phyloP scores from a whole-genome alignment of 2,797 vertebrate genomes.

The Mus minutoides region DNA sequence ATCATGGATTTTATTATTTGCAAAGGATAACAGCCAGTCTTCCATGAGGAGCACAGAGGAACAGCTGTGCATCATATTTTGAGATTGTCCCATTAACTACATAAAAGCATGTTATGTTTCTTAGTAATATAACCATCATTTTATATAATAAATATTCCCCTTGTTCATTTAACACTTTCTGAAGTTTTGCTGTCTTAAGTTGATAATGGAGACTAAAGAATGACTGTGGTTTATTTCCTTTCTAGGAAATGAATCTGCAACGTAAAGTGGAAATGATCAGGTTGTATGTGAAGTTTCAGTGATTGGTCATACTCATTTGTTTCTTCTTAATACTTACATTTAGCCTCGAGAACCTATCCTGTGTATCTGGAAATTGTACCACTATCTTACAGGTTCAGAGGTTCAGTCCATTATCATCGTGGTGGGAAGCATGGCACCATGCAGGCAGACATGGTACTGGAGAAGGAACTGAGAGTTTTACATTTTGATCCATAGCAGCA shows the following conservation, averaged over 20 bases:
- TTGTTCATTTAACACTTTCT: neutral
- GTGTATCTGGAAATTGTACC: neutral
- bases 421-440: too few species aligned
- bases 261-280: neutral
- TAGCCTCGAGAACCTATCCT: neutral
- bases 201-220: neutral
- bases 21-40: neutral
- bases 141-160: neutral
- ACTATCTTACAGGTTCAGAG: neutral
- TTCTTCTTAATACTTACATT: neutral
- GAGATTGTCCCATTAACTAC: neutral
- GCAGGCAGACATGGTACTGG: too few species aligned
- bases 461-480: too few species aligned
- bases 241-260: conserved; percentile 15
- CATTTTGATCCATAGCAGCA: too few species aligned
- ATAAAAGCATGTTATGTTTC: neutral
- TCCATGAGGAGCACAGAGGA: neutral
- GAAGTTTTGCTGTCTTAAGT: neutral
- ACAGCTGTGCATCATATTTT: neutral
- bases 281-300: neutral
- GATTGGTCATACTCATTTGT: neutral
- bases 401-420: neutral
- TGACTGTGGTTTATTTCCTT: neutral
- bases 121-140: neutral
- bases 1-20: neutral